Conservation (phyloP, 1,140 invertebrate genomes). For the Ptiloglossa arizonensis region DNA sequence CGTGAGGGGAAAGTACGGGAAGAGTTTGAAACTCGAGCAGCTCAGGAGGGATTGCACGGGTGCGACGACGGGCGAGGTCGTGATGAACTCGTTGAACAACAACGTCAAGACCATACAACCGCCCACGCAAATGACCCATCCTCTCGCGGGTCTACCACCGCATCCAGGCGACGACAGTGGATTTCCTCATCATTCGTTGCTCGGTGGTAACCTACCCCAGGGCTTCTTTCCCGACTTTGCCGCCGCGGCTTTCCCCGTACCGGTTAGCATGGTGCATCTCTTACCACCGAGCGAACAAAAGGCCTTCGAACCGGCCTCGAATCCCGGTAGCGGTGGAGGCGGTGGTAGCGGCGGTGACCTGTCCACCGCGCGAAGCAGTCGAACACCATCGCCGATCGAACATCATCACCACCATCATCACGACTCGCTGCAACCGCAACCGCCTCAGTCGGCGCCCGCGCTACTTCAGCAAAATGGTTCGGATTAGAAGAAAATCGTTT, state of each 20-base stretch:
- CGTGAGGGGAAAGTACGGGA: slow-evolving; percentile 95
- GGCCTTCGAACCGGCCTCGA: slow-evolving; percentile 65
- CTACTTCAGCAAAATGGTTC: slow-evolving; percentile 78
- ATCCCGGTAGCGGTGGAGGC: slow-evolving; percentile 41
- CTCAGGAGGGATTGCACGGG: slow-evolving; percentile 93
- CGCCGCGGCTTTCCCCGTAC: slow-evolving; percentile 89
- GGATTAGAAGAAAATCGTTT: slow-evolving; percentile 64
- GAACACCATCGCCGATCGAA: slow-evolving; percentile 71
- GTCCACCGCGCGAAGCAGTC: slow-evolving; percentile 55
- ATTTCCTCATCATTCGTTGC: slow-evolving; percentile 86
- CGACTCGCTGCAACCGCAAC: slow-evolving; percentile 71
- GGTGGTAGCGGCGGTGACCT: slow-evolving; percentile 42
- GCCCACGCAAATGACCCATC: slow-evolving; percentile 80
- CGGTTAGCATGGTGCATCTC: slow-evolving; percentile 91
- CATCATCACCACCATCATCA: slow-evolving; percentile 71
- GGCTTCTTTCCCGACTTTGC: slow-evolving; percentile 91
- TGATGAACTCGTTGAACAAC: slow-evolving; percentile 87
- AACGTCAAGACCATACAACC: slow-evolving; percentile 84
- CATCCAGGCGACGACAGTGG: slow-evolving; percentile 70
- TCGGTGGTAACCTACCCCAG: slow-evolving; percentile 80
- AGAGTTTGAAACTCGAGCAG: slow-evolving; percentile 93
- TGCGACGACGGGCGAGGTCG: slow-evolving; percentile 84
- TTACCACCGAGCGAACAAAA: slow-evolving; percentile 89
- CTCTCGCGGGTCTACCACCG: slow-evolving; percentile 62
- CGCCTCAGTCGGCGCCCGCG: slow-evolving; percentile 76